Conservation (phyloP, 1,140 invertebrate genomes). For the Thaumetopoea pityocampa region DNA sequence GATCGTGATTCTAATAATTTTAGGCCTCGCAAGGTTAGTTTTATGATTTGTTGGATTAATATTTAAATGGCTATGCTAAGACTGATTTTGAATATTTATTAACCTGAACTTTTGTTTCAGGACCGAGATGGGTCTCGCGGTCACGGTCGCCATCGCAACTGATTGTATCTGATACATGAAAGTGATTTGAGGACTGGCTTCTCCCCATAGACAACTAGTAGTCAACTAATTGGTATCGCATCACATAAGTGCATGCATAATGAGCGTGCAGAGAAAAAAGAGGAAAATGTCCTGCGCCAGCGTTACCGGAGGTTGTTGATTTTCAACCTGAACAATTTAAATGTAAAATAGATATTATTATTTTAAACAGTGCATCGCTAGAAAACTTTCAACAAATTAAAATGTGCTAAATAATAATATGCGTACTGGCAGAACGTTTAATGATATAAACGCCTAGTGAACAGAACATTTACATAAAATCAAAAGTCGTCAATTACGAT, state of each 20-base stretch:
- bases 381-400: conserved; percentile 73
- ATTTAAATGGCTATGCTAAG: too few species aligned
- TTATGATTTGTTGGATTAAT: background rate
- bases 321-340: conserved; percentile 60
- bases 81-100: background rate
- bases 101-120: conserved; percentile 40
- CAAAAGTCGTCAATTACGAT: conserved; percentile 45
- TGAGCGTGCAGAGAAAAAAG: conserved; percentile 43
- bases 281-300: conserved; percentile 36
- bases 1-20: conserved; percentile 62
- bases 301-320: conserved; percentile 37
- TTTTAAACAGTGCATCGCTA: conserved; percentile 72
- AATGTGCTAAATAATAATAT: conserved; percentile 73
- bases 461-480: conserved; percentile 61
- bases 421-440: conserved; percentile 69
- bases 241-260: conserved; percentile 47
- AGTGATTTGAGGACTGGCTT: conserved; percentile 64
- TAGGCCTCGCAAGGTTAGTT: conserved; percentile 13
- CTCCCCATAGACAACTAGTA: conserved; percentile 73
- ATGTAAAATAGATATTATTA: conserved; percentile 61
- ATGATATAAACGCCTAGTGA: conserved; percentile 67
- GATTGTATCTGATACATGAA: conserved; percentile 40
- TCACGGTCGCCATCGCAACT: conserved; percentile 63
- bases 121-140: conserved; percentile 69
- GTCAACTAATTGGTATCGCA: conserved; percentile 65